Evolutionary conservation across 2,888 invertebrate genomes (phyloP).

Genomic region (Thymelicus acteon): DNA sequence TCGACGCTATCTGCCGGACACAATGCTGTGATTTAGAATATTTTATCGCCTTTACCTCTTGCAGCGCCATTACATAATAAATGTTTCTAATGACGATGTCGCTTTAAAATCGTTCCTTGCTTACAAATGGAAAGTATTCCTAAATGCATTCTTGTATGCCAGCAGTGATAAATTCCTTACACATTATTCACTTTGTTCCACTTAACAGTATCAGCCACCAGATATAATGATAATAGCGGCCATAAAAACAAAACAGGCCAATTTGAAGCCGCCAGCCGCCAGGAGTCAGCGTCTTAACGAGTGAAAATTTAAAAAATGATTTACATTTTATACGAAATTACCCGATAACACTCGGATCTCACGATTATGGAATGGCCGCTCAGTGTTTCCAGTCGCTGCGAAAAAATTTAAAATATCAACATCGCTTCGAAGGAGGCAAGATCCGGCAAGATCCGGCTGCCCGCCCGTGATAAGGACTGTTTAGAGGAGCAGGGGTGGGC

Average conservation of each 20-base stretch:
- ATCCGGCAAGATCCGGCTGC: conserved; percentile 62
- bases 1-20: not conserved
- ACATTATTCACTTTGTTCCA: not conserved
- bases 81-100: too few relatives aligned
- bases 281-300: conserved; percentile 13
- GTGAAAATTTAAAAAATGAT: conserved; percentile 31
- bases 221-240: not conserved
- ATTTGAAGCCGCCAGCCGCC: conserved; percentile 13
- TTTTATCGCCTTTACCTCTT: too few relatives aligned
- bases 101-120: too few relatives aligned
- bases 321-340: conserved; percentile 37
- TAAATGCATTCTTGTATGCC: too few relatives aligned
- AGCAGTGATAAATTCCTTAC: not conserved
- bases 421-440: conserved; percentile 38
- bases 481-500: conserved; percentile 56
- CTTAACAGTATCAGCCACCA: not conserved
- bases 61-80: too few relatives aligned
- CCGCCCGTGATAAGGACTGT: conserved; percentile 64
- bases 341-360: conserved; percentile 37
- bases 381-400: conserved; percentile 36
- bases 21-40: too few relatives aligned
- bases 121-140: too few relatives aligned
- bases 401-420: conserved; percentile 38
- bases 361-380: conserved; percentile 39
- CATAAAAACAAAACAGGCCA: conserved; percentile 17